Percentiles rank a stretch among this genome's conserved stretches.
Evolutionary conservation across 2,797 vertebrate genomes (phyloP).

Genomic region (Monodelphis domestica): DNA sequence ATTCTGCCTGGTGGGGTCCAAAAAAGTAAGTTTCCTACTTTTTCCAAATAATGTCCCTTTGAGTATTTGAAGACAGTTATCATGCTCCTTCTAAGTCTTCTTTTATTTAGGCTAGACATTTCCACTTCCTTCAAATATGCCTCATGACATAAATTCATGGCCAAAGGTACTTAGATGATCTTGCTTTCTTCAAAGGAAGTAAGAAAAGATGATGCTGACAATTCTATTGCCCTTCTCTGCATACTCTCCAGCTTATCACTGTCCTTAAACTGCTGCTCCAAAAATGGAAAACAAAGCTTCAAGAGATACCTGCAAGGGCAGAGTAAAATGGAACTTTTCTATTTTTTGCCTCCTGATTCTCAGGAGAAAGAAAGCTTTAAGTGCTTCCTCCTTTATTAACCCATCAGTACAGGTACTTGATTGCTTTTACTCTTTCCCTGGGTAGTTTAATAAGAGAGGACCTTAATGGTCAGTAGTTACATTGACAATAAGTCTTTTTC

Average conservation of each 20-base stretch:
- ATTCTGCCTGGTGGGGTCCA: background rate
- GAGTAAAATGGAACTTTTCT: background rate
- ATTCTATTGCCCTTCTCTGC: constrained; percentile 72
- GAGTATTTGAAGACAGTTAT: background rate
- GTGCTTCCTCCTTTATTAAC: constrained; percentile 23
- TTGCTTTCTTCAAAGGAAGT: constrained; percentile 80
- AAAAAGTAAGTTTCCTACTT: background rate
- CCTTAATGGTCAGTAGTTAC: constrained; percentile 41
- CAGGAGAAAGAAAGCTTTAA: background rate
- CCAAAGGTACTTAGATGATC: constrained; percentile 81
- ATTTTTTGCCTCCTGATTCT: background rate
- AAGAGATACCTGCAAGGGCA: background rate
- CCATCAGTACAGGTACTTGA: background rate
- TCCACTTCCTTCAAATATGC: background rate
- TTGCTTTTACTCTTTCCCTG: constrained; percentile 30
- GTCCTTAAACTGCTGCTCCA: background rate
- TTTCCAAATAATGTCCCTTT: background rate
- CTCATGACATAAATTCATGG: background rate
- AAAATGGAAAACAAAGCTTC: background rate
- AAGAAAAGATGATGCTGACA: constrained; percentile 78
- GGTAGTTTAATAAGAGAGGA: constrained; percentile 32
- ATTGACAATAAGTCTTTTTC: constrained; percentile 2
- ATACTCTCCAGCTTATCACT: background rate
- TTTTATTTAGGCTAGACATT: background rate
- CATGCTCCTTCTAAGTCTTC: background rate